Evolutionary conservation across 2,888 invertebrate species (phyloP).

Genomic region (Pseudococcus viburni): DNA sequence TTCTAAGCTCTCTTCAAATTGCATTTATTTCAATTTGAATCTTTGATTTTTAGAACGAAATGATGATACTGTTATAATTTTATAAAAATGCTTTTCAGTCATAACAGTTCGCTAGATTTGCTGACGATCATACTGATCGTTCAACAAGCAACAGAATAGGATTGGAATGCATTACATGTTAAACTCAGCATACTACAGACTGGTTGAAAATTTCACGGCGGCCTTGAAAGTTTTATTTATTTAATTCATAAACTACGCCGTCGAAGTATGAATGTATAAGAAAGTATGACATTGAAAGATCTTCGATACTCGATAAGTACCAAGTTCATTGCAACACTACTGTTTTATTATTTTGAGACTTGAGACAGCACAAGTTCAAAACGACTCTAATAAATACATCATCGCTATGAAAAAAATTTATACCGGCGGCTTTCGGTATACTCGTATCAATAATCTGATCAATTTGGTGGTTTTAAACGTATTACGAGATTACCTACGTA

Average conservation of each 20-base stretch:
- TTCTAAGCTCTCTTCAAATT: no score
- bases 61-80: no score
- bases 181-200: not conserved
- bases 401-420: not conserved
- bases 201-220: conserved; percentile 30
- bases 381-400: not conserved
- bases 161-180: not conserved
- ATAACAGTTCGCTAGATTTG: no score
- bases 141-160: not conserved
- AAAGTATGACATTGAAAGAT: conserved; percentile 34
- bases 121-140: no score
- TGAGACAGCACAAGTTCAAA: not conserved
- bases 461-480: not conserved
- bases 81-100: no score
- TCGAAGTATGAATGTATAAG: conserved; percentile 43
- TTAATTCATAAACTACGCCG: conserved; percentile 42
- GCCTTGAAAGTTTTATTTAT: conserved; percentile 35
- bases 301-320: conserved; percentile 24
- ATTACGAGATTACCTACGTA: not conserved
- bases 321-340: conserved; percentile 26
- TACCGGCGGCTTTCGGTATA: not conserved
- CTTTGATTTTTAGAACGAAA: no score
- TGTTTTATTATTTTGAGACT: not conserved
- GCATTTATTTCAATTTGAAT: no score
- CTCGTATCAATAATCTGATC: not conserved